Conservation (phyloP, 1,140 invertebrate species). For the Saxidomus purpurata region DNA sequence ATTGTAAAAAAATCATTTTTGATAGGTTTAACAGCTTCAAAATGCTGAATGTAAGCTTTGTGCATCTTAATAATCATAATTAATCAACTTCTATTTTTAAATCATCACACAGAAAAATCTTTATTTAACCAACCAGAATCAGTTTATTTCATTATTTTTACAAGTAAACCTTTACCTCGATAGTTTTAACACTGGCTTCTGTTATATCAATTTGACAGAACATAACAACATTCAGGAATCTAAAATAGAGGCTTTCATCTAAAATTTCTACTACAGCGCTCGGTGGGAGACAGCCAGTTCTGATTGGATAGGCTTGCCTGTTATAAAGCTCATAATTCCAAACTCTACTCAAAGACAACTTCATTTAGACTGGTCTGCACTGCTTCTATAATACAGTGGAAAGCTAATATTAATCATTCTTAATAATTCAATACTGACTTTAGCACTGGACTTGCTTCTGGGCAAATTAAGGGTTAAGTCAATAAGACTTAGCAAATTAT, state of each 20-base stretch:
- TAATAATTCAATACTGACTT: not conserved
- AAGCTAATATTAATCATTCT: not conserved
- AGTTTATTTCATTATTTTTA: no score
- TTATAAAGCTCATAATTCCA: not conserved
- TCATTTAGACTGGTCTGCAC: not conserved
- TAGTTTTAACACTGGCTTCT: not conserved
- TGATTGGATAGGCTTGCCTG: not conserved
- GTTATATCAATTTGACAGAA: slow-evolving; percentile 32
- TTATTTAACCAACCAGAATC: no score
- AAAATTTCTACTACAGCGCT: slow-evolving; percentile 1
- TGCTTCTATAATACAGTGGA: not conserved
- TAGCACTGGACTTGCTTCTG: not conserved
- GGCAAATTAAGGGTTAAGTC: not conserved
- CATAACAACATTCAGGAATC: slow-evolving; percentile 22
- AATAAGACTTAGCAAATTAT: not conserved
- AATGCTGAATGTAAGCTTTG: no score
- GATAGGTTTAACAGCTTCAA: no score
- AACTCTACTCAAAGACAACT: not conserved
- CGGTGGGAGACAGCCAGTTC: not conserved
- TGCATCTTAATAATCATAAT: no score
- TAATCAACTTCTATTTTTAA: no score
- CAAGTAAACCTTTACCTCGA: no score
- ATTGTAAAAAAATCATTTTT: no score
- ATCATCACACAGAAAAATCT: no score
- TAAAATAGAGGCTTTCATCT: slow-evolving; percentile 23